Evolutionary conservation across 2,113 vertebrate genomes (phyloP), one percentile per base, ranked within the genome.

Genomic region (Silurus asotus): DNA sequence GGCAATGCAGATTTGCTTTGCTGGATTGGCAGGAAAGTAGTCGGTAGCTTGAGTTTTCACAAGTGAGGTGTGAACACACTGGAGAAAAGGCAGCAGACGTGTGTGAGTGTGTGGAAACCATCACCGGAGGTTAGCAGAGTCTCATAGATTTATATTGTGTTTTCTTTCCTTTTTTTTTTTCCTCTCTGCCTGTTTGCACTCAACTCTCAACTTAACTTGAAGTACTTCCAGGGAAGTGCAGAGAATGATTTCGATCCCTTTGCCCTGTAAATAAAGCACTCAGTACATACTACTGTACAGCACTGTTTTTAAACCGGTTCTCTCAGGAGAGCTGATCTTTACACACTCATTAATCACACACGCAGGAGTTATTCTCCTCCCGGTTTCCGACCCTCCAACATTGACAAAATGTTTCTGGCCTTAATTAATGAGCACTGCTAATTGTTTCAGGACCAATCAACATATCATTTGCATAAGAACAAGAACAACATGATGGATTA

Each of bases 401-500:
- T 67, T n/a, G 75, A 78, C 69, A 53, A 49, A 80, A 87, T 77
- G 56, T 28, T 72, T 84, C 62, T 45, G 69, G 70, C 72, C 84
- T 89, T 89, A 89, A 90, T 90, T 87, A 90, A 88, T 87, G 85
- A 82, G 83, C 23, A 55, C 77, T 55, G 69, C 84, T 90, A 90
- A 90, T 89, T 90, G 88, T 87, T 90, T 90, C 89, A 84, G 88
- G 83, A 90, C 88, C 86, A 90, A 89, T 90, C 86, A 89, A 86
- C 76, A 70, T 82, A 83, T 76, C 13, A 89, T 90, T 90, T 89
- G 88, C 89, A 90, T 90, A 89, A 89, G 85, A 90, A 88, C 67
- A 45, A 85, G 76, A 86, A 87, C 75, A 87, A 81, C 61, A 89
- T 90, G 88, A 90, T 88, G 89, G 88, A 90, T 90, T 86, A 87